Evolutionary conservation across 2,113 vertebrate species (phyloP), one percentile per base, ranked within the genome.

Genomic region (Prochilodus magdalenae): DNA sequence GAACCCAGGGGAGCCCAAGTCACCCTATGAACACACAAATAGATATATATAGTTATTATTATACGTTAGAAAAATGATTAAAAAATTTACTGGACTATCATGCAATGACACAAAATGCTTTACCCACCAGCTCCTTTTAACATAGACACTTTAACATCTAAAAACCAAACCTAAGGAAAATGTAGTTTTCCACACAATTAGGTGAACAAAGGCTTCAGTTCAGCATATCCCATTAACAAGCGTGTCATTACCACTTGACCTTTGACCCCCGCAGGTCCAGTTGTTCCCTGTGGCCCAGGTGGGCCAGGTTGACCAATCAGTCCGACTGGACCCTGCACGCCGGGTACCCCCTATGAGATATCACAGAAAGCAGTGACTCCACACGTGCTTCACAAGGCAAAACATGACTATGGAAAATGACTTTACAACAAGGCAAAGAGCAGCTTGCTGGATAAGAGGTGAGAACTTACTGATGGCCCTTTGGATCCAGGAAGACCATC

Each of bases 231-330:
- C n/a, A n/a, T n/a, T n/a, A n/a, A 16, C 11, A 15, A 63, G 15
- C 12, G 2, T 62, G 73, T 5, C 65, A 0, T 91, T 96, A 99
- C 98, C 94, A 92, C 53, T 91, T 97, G 97, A 63, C 98, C 98
- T 92, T 98, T 96, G 73, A 97, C 95, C 81, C 98, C 98, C 0
- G 93, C 83, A 65, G 90, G 89, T 86, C 98, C 98, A 0, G 95
- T 97, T 57, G 94, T 97, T 80, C 98, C 98, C 85, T 98, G 97
- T 15, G 97, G 95, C 65, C 98, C 98, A 15, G 95, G 93, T 70
- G 96, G 93, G 8, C 98, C 98, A 0, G 90, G 80, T 0, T 96
- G 97, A 0, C 98, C 98, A 29, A 93, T 7, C 1, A 93, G 85
- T 0, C 98, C 98, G 30, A 75, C 91, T 55, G 95, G 93, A 3